Evolutionary conservation across 2,797 vertebrate genomes (phyloP).

Genomic region (Aphelocoma californica): DNA sequence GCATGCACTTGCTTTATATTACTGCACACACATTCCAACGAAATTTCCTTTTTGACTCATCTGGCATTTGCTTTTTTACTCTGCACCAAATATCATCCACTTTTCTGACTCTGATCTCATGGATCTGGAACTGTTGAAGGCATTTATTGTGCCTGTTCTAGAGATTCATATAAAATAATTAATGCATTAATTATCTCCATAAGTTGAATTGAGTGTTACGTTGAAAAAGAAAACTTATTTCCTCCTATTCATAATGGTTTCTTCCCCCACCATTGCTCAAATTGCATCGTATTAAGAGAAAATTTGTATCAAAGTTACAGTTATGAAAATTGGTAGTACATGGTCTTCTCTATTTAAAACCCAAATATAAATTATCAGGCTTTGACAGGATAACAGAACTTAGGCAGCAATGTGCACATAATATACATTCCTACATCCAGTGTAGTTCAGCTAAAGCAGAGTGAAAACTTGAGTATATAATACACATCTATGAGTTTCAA

Average conservation of each 20-base stretch:
- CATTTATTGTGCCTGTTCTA: not conserved
- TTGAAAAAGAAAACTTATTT: not conserved
- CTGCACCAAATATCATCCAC: not conserved
- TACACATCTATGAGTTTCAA: not conserved
- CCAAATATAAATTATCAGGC: not conserved
- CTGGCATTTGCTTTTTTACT: not conserved
- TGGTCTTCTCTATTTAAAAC: not conserved
- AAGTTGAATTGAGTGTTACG: not conserved
- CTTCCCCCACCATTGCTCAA: not conserved
- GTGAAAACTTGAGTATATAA: not conserved
- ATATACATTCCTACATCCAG: not conserved
- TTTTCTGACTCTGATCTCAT: not conserved
- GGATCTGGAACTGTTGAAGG: not conserved
- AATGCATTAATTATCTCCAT: not conserved
- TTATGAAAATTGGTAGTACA: not conserved
- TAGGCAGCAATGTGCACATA: not conserved
- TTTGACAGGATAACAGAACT: not conserved
- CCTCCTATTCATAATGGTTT: not conserved
- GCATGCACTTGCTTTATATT: not conserved
- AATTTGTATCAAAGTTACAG: not conserved
- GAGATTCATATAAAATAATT: not conserved
- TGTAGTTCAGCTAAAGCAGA: not conserved
- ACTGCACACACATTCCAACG: not conserved
- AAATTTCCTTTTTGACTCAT: slow-evolving; percentile 13
- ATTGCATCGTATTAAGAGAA: not conserved